Conservation (phyloP, 2,797 vertebrate species). For the Arnoldichthys spilopterus region DNA sequence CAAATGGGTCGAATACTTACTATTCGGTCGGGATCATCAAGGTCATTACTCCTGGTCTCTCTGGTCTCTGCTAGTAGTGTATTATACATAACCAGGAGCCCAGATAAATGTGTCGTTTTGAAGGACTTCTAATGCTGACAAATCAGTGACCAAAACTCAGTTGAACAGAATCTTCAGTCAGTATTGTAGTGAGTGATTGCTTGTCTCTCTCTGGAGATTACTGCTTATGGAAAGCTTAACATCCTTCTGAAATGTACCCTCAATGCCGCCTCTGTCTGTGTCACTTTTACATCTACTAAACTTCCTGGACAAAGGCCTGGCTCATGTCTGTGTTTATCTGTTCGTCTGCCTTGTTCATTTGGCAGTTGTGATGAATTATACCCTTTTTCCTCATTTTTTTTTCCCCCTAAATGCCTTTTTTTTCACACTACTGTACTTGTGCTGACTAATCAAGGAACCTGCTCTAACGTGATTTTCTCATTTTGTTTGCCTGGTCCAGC, state of each 20-base stretch:
- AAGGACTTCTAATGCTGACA: constrained; percentile 12
- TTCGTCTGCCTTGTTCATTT: constrained; percentile 29
- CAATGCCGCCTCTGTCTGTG: background rate
- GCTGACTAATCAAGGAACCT: constrained; percentile 47
- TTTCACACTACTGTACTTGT: constrained; percentile 29
- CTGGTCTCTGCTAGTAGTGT: background rate
- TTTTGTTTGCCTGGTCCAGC: constrained; percentile 64
- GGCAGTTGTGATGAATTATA: constrained; percentile 1
- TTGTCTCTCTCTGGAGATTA: constrained; percentile 6
- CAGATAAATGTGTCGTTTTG: background rate
- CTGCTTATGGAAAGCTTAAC: constrained; percentile 26
- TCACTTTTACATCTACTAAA: constrained; percentile 21
- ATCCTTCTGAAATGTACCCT: constrained; percentile 12
- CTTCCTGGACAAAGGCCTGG: constrained; percentile 9
- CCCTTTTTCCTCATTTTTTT: background rate
- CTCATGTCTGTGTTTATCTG: constrained; percentile 30
- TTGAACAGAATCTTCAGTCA: constrained; percentile 20
- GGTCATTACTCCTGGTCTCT: constrained; percentile 3
- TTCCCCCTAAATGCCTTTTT: constrained; percentile 13
- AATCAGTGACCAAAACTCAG: constrained; percentile 32
- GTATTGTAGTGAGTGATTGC: constrained; percentile 34
- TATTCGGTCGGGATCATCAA: background rate
- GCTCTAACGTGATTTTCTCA: constrained; percentile 53
- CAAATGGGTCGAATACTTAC: background rate
- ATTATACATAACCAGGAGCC: background rate